phyloP scores from a whole-genome alignment of 2,797 vertebrate genomes.

The Etheostoma perlongum region DNA sequence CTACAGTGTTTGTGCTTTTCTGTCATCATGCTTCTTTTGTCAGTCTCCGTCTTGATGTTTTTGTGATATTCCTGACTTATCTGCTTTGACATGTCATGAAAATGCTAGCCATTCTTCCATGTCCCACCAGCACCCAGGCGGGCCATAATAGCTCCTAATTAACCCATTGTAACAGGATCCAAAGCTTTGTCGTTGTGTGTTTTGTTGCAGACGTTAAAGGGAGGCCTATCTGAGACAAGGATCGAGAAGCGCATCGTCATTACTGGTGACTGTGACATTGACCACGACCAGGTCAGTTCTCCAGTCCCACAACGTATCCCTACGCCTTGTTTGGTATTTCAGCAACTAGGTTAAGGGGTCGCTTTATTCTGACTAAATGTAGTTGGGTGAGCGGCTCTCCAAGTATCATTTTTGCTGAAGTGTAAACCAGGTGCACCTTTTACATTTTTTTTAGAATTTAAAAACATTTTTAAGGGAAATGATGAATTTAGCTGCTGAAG shows the following conservation, averaged over 20 bases:
- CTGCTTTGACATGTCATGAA: not conserved
- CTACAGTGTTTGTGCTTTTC: not conserved
- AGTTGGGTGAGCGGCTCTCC: not conserved
- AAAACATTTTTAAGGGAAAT: not conserved
- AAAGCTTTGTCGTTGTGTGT: not conserved
- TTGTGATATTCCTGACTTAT: not conserved
- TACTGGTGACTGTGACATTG: conserved; percentile 97
- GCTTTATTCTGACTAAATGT: conserved; percentile 1
- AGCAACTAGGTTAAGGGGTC: not conserved
- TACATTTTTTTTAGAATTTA: not conserved
- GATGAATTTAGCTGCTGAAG: not conserved
- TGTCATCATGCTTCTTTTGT: not conserved
- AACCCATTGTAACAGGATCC: not conserved
- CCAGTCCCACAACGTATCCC: not conserved
- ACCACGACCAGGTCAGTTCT: conserved; percentile 94
- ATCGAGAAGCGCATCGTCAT: conserved; percentile 99
- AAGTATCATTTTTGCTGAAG: not conserved
- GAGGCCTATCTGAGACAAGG: conserved; percentile 97
- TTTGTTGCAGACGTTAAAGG: conserved; percentile 91
- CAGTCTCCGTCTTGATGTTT: not conserved
- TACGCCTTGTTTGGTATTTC: not conserved
- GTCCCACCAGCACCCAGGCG: not conserved
- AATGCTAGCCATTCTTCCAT: not conserved
- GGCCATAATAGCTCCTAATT: not conserved
- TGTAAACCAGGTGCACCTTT: not conserved